Evolutionary conservation across 2,113 vertebrate genomes (phyloP), one percentile per base, ranked within the genome.

Genomic region (Amphiprion percula): DNA sequence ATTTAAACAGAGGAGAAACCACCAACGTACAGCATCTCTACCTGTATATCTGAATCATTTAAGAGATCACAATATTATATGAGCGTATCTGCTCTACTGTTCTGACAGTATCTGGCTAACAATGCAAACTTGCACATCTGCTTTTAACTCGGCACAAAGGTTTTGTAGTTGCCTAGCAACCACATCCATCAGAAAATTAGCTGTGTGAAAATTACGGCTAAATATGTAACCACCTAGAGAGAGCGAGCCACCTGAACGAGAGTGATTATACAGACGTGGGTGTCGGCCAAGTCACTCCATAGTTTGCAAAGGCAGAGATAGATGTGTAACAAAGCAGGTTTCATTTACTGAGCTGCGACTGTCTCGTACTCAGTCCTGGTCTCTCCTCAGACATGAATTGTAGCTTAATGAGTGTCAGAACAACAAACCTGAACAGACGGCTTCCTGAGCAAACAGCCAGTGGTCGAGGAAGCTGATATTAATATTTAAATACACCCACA

Each of bases 141-240:
- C 54, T 75, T 75, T 87, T 73, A 84, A 87, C 12, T 39, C 33
- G n/a, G 64, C 7, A 70, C 70, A 84, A 72, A 74, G 80, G 55
- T 10, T 76, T 70, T 78, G 21, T 65, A 85, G 89, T 91, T 68
- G 74, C 87, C 53, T 86, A 81, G 88, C 88, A 88, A 91, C 85
- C 24, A 30, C 23, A 83, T 85, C 67, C 58, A 70, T 72, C n/a
- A 37, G 58, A 44, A 30, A 84, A 85, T 79, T 82, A 83, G 28
- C 41, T 46, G 62, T 46, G 66, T 58, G 41, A 47, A 76, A 83
- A 76, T 62, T n/a, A 59, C 52, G 52, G 50, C 64, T 82, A 79
- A 80, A 78, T 74, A 62, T 79, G 76, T 30, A 72, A 54, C 61
- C 53, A 68, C 47, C 66, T 14, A 46, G 64, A 79, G 74, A 55